Evolutionary conservation across 2,888 invertebrate species (phyloP).

Genomic region (Hoplodrina blanda): DNA sequence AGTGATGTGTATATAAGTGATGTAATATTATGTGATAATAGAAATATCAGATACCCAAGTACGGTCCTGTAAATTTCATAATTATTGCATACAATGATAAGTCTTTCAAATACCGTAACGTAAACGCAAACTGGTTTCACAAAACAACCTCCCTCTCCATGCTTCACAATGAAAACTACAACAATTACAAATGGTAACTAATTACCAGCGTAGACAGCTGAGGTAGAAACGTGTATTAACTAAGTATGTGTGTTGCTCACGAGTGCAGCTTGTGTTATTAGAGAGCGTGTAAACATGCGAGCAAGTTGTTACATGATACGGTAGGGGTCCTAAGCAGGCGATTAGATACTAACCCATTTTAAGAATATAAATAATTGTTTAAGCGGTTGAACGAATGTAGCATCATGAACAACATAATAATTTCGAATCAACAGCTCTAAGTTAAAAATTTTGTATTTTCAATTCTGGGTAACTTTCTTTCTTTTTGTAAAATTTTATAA

Average conservation of each 20-base stretch:
- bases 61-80: no score
- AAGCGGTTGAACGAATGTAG: no score
- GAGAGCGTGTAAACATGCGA: slow-evolving; percentile 39
- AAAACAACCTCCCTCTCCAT: not conserved
- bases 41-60: no score
- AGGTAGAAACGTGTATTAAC: slow-evolving; percentile 24
- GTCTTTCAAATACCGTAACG: not conserved
- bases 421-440: no score
- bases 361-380: no score
- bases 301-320: slow-evolving; percentile 37
- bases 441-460: no score
- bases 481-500: no score
- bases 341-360: not conserved
- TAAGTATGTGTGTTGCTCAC: slow-evolving; percentile 15
- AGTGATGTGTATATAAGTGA: no score
- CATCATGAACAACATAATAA: no score
- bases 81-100: not conserved
- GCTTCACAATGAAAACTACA: slow-evolving; percentile 20
- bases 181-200: slow-evolving; percentile 30
- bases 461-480: no score
- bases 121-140: not conserved
- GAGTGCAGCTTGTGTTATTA: slow-evolving; percentile 37
- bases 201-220: slow-evolving; percentile 36
- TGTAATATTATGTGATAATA: no score
- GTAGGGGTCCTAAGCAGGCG: slow-evolving; percentile 27